Evolutionary conservation across 2,797 vertebrate genomes (phyloP), one percentile per base, ranked within the genome.

Genomic region (Philypnodon macrostomus): DNA sequence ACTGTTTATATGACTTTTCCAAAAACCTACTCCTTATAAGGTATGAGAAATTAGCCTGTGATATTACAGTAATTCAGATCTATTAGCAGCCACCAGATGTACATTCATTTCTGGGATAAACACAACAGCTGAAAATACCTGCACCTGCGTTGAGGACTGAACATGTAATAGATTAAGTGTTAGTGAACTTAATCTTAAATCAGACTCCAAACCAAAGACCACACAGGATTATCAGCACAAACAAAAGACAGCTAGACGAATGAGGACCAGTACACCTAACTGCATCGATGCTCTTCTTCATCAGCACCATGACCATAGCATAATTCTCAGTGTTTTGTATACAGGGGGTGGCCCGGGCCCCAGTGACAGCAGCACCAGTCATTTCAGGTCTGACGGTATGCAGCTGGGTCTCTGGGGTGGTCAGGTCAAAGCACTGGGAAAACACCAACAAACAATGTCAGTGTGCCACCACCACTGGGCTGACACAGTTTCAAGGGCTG

Each of bases 361-460:
- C 52, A 67, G 47, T 26, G 58, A 61, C 66, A 64, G 63, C 16
- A 13, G 36, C 12, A n/a, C 36, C 11, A 49, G 48, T 51, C 62
- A 32, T 69, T 69, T 63, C 54, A 63, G 42, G 44, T 58, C 71
- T 84, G 81, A 87, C 50, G 44, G 66, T 58, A 57, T 67, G 67
- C 79, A 86, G 83, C 69, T 70, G 78, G 73, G 58, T 64, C 66
- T 72, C 70, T 30, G 16, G 59, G 71, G 75, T 75, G 73, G 70
- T 78, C 77, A 59, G 65, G 60, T 66, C 72, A 37, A 32, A 63
- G 50, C 31, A 1, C 37, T 36, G 55, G 38, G 35, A 55, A 61
- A 76, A 73, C 53, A 63, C 38, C 37, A 55, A 59, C 45, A 63
- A 42, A 63, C 51, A 52, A 12, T 36, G 35, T 32, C 16, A 65